phyloP scores from a whole-genome alignment of 2,888 invertebrate species.

The Tolmerus cingulatus region DNA sequence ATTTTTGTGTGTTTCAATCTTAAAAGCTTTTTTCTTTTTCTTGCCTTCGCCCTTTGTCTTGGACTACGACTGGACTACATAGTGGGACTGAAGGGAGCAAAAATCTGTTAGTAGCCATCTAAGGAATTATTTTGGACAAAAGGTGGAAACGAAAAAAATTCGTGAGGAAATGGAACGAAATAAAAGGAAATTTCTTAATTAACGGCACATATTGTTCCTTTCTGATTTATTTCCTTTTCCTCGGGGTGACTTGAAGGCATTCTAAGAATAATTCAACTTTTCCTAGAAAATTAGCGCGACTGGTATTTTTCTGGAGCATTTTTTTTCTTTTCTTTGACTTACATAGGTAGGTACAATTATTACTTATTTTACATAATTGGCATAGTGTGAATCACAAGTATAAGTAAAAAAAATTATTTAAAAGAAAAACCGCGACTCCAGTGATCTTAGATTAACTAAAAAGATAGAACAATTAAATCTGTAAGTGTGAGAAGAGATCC shows the following conservation, averaged over 20 bases:
- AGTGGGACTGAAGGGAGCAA: constrained; percentile 24
- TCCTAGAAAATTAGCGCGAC: not conserved
- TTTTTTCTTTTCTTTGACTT: not conserved
- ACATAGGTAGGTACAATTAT: too few relatives aligned
- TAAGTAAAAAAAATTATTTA: too few relatives aligned
- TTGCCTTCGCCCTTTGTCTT: constrained; percentile 41
- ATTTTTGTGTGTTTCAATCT: constrained; percentile 42
- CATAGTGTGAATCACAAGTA: too few relatives aligned
- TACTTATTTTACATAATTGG: too few relatives aligned
- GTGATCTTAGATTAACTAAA: too few relatives aligned
- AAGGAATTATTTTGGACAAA: constrained; percentile 45
- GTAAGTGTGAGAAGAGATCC: too few relatives aligned
- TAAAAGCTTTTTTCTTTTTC: constrained; percentile 45
- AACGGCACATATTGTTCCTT: constrained; percentile 38
- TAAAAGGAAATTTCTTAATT: constrained; percentile 42
- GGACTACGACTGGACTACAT: constrained; percentile 17
- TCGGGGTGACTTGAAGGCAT: not conserved
- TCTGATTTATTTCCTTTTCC: not conserved
- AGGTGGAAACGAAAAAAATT: constrained; percentile 35
- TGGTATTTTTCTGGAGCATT: not conserved
- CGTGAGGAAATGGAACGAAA: constrained; percentile 44
- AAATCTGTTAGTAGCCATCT: constrained; percentile 47
- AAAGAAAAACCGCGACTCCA: too few relatives aligned
- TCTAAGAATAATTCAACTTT: not conserved
- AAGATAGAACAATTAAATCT: too few relatives aligned